These are phyloP conservation scores for Aphrophora alni DNA, from an alignment of 2,888 invertebrate genomes.

Conservation along the genomic window DNA sequence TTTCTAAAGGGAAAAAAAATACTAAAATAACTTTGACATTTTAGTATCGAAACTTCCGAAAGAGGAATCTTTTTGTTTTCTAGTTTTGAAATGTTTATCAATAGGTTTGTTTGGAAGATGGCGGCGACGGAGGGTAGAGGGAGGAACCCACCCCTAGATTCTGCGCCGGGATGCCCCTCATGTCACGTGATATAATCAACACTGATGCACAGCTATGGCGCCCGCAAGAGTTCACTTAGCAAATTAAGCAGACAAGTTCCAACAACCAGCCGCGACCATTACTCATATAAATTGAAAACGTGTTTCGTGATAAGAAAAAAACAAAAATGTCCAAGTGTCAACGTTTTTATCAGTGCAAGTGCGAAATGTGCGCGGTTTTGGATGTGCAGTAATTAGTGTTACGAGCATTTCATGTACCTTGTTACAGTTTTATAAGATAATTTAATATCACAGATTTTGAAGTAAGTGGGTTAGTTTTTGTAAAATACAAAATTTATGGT, in stretches of 20 bases:
- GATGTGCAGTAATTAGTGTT: conserved; percentile 2
- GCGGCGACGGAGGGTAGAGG: background rate
- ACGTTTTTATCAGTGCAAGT: background rate
- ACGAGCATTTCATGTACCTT: background rate
- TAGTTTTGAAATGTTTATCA: background rate
- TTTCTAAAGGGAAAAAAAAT: too few relatives aligned
- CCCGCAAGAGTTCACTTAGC: conserved; percentile 35
- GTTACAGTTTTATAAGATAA: too few relatives aligned
- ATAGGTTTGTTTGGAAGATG: background rate
- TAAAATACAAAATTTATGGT: too few relatives aligned
- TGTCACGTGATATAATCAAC: conserved; percentile 32
- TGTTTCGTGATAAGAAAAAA: background rate
- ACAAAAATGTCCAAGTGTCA: background rate
- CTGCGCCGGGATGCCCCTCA: conserved; percentile 29
- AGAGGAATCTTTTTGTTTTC: background rate
- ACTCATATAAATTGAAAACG: background rate
- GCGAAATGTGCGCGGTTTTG: background rate
- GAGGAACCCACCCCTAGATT: conserved; percentile 15
- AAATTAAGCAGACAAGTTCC: conserved; percentile 35
- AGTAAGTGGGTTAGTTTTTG: too few relatives aligned
- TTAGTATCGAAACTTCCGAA: too few relatives aligned
- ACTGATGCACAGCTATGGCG: conserved; percentile 35
- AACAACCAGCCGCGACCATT: background rate
- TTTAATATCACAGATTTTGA: too few relatives aligned
- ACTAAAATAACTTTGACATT: too few relatives aligned